phyloP scores from a whole-genome alignment of 2,888 invertebrate genomes.

The Pseudococcus jackbeardsleyi region DNA sequence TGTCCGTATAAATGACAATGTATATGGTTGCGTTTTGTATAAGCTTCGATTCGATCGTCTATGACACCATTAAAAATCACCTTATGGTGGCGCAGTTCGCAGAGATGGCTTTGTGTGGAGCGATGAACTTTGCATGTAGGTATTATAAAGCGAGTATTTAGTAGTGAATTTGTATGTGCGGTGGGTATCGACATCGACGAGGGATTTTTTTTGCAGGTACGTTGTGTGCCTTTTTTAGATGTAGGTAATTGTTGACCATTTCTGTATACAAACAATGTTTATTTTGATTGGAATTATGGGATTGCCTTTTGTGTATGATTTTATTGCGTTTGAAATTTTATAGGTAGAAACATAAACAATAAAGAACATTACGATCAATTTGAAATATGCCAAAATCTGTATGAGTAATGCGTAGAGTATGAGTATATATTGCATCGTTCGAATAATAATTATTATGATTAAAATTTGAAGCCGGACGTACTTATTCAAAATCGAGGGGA shows the following conservation, averaged over 20 bases:
- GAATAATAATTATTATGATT: no score
- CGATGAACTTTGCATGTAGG: background rate
- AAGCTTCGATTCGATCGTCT: conserved; percentile 4
- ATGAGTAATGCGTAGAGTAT: no score
- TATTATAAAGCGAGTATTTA: background rate
- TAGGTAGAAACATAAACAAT: no score
- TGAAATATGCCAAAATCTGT: no score
- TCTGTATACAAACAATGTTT: background rate
- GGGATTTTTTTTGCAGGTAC: background rate
- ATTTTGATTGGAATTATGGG: no score
- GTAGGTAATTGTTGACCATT: background rate
- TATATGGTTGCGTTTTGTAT: conserved; percentile 8
- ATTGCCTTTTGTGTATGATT: no score
- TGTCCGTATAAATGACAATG: conserved; percentile 23
- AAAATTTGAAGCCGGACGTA: no score
- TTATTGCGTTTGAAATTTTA: no score
- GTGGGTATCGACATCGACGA: background rate
- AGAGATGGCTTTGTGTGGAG: background rate
- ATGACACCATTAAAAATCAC: conserved; percentile 33
- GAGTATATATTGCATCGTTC: no score
- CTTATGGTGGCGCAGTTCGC: background rate
- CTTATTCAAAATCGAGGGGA: no score
- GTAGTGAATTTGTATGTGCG: background rate
- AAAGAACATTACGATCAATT: no score
- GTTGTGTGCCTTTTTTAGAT: background rate